Evolutionary conservation across 2,113 vertebrate genomes (phyloP).

Genomic region (Anser cygnoides): DNA sequence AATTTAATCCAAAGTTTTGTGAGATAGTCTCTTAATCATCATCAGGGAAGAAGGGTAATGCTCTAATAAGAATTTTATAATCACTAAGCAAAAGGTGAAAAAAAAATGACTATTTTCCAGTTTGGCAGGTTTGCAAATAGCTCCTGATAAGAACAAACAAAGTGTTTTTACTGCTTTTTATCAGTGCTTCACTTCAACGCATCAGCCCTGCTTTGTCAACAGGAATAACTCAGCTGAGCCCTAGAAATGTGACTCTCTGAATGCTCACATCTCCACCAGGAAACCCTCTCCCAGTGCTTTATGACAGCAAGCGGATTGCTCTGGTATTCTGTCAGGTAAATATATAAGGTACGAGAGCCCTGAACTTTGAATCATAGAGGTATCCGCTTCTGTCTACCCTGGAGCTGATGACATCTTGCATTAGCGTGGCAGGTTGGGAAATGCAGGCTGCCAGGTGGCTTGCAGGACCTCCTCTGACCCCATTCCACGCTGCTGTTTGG

Average conservation of each 20-base stretch:
- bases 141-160: constrained; percentile 24
- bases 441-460: background rate
- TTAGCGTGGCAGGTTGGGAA: background rate
- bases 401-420: background rate
- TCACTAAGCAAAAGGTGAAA: background rate
- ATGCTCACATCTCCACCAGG: background rate
- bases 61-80: constrained; percentile 27
- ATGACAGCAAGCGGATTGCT: background rate
- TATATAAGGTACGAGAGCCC: background rate
- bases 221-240: constrained; percentile 33
- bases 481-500: background rate
- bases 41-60: background rate
- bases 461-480: background rate
- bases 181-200: constrained; percentile 16
- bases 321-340: background rate
- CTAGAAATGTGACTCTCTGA: constrained; percentile 17
- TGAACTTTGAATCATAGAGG: constrained; percentile 10
- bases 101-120: background rate
- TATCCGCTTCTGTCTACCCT: background rate
- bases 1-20: constrained; percentile 1
- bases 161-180: constrained; percentile 40
- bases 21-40: constrained; percentile 4
- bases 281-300: background rate
- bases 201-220: constrained; percentile 41
- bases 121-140: constrained; percentile 45